These are phyloP conservation scores for Pogoniulus pusillus DNA, from an alignment of 2,797 vertebrate species.

Conservation along the genomic window DNA sequence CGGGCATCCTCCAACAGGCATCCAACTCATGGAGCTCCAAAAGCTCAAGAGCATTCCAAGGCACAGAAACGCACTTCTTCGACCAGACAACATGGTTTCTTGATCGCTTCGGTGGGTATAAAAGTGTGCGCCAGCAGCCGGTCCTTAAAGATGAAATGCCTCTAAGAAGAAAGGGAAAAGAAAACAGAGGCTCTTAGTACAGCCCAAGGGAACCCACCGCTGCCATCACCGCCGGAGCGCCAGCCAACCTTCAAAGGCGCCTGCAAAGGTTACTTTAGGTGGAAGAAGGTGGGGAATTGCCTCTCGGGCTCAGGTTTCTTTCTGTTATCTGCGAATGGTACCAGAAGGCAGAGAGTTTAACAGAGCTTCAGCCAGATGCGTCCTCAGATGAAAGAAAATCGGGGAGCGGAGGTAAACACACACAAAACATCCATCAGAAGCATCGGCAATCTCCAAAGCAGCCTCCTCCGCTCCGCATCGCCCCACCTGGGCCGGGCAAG, in stretches of 20 bases:
- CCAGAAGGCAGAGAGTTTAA: slow-evolving; percentile 51
- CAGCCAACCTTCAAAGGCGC: slow-evolving; percentile 34
- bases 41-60: slow-evolving; percentile 67
- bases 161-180: slow-evolving; percentile 25
- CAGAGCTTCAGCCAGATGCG: slow-evolving; percentile 39
- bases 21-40: slow-evolving; percentile 67
- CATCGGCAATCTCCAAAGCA: slow-evolving; percentile 20
- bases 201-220: slow-evolving; percentile 49
- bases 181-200: slow-evolving; percentile 56
- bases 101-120: neutral
- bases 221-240: slow-evolving; percentile 45
- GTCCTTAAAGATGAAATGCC: slow-evolving; percentile 49
- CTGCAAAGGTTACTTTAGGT: slow-evolving; percentile 29
- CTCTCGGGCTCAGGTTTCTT: slow-evolving; percentile 29
- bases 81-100: slow-evolving; percentile 66
- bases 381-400: slow-evolving; percentile 66
- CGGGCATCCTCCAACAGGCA: slow-evolving; percentile 86
- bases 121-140: slow-evolving; percentile 3
- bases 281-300: slow-evolving; percentile 53
- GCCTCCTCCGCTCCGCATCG: slow-evolving; percentile 55
- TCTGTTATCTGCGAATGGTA: slow-evolving; percentile 10
- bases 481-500: slow-evolving; percentile 60
- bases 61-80: slow-evolving; percentile 58
- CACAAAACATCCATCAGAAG: slow-evolving; percentile 44
- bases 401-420: slow-evolving; percentile 62